Evolutionary conservation across 2,888 invertebrate species (phyloP), one percentile per base, ranked within the genome.

Genomic region (Lymantria monacha): DNA sequence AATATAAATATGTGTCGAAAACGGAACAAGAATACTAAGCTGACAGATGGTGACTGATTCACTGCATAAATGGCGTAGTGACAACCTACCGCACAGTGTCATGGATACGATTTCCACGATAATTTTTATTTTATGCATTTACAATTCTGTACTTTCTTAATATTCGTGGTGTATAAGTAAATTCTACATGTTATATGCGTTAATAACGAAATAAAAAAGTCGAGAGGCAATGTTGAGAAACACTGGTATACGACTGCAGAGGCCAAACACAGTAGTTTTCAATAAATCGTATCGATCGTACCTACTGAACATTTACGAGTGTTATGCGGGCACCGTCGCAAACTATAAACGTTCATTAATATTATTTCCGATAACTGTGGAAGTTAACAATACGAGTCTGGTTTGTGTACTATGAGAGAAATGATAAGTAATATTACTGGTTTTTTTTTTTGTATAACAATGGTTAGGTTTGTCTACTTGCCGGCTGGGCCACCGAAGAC

Each of bases 341-440:
- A 61, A 66, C 55, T 62, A 53, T 49, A 61, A 66, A 58, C 63
- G 57, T 59, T 72, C 72, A 76, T 76, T 76, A 74, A 73, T 72
- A 66, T 67, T 63, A 63, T 70, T 73, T 69, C 72, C 70, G 71
- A 74, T 75, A 62, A 66, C 68, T 62, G 63, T 63, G 57, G 57
- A 61, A 55, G 57, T 62, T 62, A 61, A 71, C 70, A 74, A 70
- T 71, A 48, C 65, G 43, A 55, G 51, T 52, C 44, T 46, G 56
- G 43, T 55, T n/a, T n/a, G n/a, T 57, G 61, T 51, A 59, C 56
- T 63, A 46, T 46, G 58, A 59, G 57, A 62, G 62, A 63, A 69
- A 59, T 63, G 54, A 59, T 59, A 67, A 59, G 61, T 65, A 53
- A 57, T 59, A 53, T 58, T 49, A 47, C 49, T 49, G 9, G 38